Evolutionary conservation across 2,797 vertebrate species (phyloP).

Genomic region (Anabacerthia variegaticeps): DNA sequence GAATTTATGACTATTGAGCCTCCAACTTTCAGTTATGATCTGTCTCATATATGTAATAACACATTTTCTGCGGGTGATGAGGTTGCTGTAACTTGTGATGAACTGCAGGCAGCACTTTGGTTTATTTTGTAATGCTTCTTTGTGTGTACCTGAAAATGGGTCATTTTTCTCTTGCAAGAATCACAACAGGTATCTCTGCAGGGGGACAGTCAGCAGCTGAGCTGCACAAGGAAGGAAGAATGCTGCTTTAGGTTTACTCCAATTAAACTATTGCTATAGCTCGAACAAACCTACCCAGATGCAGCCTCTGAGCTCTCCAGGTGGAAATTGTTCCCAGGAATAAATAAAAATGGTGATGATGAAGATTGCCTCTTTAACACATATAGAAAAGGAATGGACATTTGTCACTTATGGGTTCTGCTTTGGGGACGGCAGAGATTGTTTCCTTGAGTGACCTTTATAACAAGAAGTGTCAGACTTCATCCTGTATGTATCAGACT

Average conservation of each 20-base stretch:
- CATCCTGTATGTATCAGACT: constrained; percentile 21
- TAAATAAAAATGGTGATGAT: constrained; percentile 39
- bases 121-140: constrained; percentile 67
- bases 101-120: constrained; percentile 46
- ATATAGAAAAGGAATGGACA: neutral
- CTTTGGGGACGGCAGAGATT: neutral
- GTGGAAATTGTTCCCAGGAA: constrained; percentile 22
- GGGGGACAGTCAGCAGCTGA: constrained; percentile 30
- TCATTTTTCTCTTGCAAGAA: constrained; percentile 70
- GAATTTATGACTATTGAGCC: constrained; percentile 46
- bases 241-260: neutral
- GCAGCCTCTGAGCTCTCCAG: neutral
- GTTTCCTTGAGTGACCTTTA: neutral
- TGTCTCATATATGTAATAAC: constrained; percentile 52
- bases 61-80: constrained; percentile 64
- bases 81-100: constrained; percentile 60
- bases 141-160: constrained; percentile 67
- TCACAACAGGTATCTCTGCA: constrained; percentile 65
- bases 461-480: constrained; percentile 49
- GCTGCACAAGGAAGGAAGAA: neutral
- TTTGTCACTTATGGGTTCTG: neutral
- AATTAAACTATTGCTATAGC: constrained; percentile 8
- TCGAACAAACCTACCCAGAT: neutral
- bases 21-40: constrained; percentile 56
- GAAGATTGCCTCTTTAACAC: constrained; percentile 9